Conservation (phyloP, 2,113 vertebrate genomes). For the Grantiella picta region DNA sequence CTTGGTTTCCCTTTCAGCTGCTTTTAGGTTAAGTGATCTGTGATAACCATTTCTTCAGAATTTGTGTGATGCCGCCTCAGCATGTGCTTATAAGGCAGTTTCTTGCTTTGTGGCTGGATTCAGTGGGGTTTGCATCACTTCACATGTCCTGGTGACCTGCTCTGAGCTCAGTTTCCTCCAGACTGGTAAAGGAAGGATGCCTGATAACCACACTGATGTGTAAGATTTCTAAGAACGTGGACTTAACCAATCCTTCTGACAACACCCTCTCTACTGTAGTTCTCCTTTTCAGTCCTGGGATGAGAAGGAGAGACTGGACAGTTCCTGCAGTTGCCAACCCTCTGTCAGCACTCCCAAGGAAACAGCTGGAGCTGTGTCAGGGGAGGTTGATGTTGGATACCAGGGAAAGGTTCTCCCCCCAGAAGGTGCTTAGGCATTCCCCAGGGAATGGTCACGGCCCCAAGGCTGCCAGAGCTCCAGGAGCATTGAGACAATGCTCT, state of each 20-base stretch:
- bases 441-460: not conserved
- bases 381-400: rapidly evolving
- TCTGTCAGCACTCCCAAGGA: not conserved
- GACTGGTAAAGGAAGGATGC: not conserved
- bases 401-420: not conserved
- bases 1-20: not conserved
- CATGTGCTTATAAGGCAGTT: not conserved
- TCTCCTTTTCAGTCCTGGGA: not conserved
- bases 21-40: not conserved
- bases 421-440: not conserved
- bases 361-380: rapidly evolving
- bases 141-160: not conserved
- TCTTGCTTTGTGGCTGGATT: not conserved
- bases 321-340: not conserved
- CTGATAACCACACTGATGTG: not conserved
- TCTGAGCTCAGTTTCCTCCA: not conserved
- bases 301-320: not conserved
- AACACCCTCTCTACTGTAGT: not conserved
- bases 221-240: not conserved
- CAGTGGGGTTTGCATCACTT: not conserved
- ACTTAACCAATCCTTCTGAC: not conserved
- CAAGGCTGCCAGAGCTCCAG: not conserved
- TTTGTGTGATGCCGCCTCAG: not conserved
- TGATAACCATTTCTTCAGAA: not conserved
- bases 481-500: rapidly evolving